Evolutionary conservation across 2,888 invertebrate genomes (phyloP), one percentile per base, ranked within the genome.

Genomic region (Patella pellucida): DNA sequence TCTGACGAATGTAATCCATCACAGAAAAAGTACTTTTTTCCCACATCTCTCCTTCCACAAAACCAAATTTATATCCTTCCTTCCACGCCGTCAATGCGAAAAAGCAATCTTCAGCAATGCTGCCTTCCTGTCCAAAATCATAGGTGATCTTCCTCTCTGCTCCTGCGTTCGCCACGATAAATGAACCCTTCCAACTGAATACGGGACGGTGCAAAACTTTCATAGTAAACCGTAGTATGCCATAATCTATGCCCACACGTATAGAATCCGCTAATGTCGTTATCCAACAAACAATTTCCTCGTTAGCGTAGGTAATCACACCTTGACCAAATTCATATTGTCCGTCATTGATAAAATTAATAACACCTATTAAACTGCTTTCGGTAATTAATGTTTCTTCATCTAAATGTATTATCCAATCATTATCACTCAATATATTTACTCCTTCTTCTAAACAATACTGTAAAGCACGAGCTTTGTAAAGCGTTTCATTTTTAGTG

Each of bases 381-480:
- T 86, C 85, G 3, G 88, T 87, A 41, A 88, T 78, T 0, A 88
- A 67, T 1, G 87, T 87, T 79, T 88, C 88, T 77, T 88, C 88
- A 75, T 88, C 88, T 50, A 88, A 76, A 77, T 88, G 88, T 2
- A 88, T 84, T 31, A 88, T 86, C 87, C 87, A 88, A 76, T 88
- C 88, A 75, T 84, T 83, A 41, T 87, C 84, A 1, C 82, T 81
- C 19, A 88, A 74, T 41, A 85, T 81, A 72, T 85, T 62, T 19
- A 62, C 73, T 70, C 76, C 74, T 3, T 73, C 71, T 71, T 85
- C 85, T 14, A 87, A 78, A 76, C 85, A 86, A 71, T 85, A 87
- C 71, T 87, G 86, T n/a, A 87, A 78, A 14, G 87, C 87, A 23
- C 87, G 75, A 0, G 87, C 87, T 77, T 87, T 87, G 74, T 83